Conservation (phyloP, 2,888 invertebrate species). For the Hyposoter didymator region DNA sequence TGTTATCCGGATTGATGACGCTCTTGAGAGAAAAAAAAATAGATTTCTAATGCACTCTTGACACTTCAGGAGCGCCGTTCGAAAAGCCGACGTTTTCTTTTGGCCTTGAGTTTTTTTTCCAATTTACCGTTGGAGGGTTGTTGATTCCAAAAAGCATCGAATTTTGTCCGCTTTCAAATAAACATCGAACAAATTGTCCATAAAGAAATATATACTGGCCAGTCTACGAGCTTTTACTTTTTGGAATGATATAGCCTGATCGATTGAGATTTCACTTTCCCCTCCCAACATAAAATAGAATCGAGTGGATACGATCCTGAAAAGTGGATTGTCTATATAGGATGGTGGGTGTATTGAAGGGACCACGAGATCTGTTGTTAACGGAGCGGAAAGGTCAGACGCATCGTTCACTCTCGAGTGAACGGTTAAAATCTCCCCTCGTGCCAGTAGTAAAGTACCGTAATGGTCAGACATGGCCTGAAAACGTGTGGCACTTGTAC, state of each 20-base stretch:
- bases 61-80: conserved; percentile 76
- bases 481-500: conserved; percentile 29
- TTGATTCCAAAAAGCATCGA: not conserved
- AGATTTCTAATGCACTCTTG: conserved; percentile 58
- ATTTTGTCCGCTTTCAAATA: not conserved
- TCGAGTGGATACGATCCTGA: conserved; percentile 19
- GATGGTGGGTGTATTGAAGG: conserved; percentile 15
- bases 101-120: not conserved
- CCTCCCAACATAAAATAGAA: not conserved
- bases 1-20: not conserved
- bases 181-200: not conserved
- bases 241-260: conserved; percentile 46
- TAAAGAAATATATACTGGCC: not conserved
- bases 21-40: conserved; percentile 10
- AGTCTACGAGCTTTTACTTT: conserved; percentile 2
- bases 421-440: conserved; percentile 35
- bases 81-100: conserved; percentile 74
- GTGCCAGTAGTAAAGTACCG: conserved; percentile 50
- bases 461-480: conserved; percentile 46
- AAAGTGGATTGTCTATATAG: conserved; percentile 43
- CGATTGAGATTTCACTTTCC: conserved; percentile 35
- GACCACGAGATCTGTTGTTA: conserved; percentile 52
- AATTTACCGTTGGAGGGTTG: not conserved
- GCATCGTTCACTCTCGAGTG: conserved; percentile 64
- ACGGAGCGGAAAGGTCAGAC: conserved; percentile 67